Conservation (phyloP, 1,140 invertebrate species). For the Diorhabda sublineata region DNA sequence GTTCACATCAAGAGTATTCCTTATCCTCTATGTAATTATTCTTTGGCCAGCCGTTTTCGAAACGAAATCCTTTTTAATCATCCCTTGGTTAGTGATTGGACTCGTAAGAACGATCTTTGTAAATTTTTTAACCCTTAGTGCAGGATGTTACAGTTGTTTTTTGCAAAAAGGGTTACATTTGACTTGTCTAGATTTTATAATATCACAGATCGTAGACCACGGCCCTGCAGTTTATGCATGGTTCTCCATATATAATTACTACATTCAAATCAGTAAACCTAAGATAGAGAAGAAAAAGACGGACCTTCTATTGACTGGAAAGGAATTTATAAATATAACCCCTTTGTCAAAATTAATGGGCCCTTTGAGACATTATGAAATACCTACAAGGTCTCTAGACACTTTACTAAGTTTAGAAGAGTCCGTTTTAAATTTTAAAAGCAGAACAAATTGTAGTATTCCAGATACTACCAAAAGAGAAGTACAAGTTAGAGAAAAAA, state of each 20-base stretch:
- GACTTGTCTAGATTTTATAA: constrained; percentile 22
- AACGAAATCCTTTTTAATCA: constrained; percentile 19
- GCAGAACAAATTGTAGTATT: not conserved
- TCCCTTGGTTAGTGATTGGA: constrained; percentile 26
- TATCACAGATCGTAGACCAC: constrained; percentile 22
- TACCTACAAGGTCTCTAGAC: constrained; percentile 3
- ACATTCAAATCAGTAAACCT: not conserved
- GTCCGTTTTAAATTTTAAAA: too few species aligned
- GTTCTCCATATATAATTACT: constrained; percentile 15
- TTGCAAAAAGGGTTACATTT: constrained; percentile 11
- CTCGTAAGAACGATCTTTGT: constrained; percentile 17
- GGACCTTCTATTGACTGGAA: not conserved
- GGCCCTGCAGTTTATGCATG: constrained; percentile 24
- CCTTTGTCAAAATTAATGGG: not conserved
- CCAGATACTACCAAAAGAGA: constrained; percentile 1
- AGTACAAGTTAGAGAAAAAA: too few species aligned
- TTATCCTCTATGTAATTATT: constrained; percentile 24
- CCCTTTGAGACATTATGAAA: not conserved
- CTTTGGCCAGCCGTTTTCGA: constrained; percentile 28
- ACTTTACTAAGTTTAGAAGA: not conserved
- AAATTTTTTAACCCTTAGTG: constrained; percentile 14
- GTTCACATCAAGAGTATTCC: constrained; percentile 18
- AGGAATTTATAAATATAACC: not conserved
- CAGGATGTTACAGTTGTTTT: constrained; percentile 21
- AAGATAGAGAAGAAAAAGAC: not conserved